Base-by-base conservation (phyloP, 2,888 invertebrate genomes). In the Diloba caeruleocephala region DNA sequence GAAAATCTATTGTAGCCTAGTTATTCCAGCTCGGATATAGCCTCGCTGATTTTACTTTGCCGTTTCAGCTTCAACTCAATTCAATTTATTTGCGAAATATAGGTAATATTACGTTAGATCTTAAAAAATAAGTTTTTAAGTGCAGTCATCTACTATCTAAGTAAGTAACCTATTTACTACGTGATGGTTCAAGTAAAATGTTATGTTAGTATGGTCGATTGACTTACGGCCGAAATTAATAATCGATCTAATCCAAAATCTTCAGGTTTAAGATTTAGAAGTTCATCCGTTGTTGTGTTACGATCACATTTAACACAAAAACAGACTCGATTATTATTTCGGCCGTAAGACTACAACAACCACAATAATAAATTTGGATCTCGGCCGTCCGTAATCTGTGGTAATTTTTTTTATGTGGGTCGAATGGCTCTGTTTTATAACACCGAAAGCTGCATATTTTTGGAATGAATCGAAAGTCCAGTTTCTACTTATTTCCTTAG, bases 151-250 rank as follows among this genome's bases (percentile, higher is more conserved):
- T 39, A 28, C 31, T 25, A 62, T 43, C 21, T 41, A 21, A 15
- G 21, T 38, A 21, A 13, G 21, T 38, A 21, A 13, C 14, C 29
- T 10, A 32, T 28, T 41, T 57, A 10, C 13, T 33, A 29, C n/a
- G 45, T 34, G 15, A 12, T 39, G 33, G 13, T 10, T 25, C 3
- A 9, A 29, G 9, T 29, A 31, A 13, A 39, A 28, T 32, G 12
- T 42, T 7, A 31, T 14, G 17, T 13, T 8, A 33, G 29, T 58
- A 45, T 51, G 28, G 23, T 43, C 8, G 7, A 51, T 41, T 42
- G 12, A 19, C 8, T n/a, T n/a, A n/a, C n/a, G n/a, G n/a, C n/a
- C n/a, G n/a, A n/a, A n/a, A n/a, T n/a, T n/a, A n/a, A n/a, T n/a
- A n/a, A n/a, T n/a, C n/a, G n/a, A n/a, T n/a, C n/a, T n/a, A n/a